Evolutionary conservation across 2,797 vertebrate genomes (phyloP), one percentile per base, ranked within the genome.

Genomic region (Epinephelus malabaricus): DNA sequence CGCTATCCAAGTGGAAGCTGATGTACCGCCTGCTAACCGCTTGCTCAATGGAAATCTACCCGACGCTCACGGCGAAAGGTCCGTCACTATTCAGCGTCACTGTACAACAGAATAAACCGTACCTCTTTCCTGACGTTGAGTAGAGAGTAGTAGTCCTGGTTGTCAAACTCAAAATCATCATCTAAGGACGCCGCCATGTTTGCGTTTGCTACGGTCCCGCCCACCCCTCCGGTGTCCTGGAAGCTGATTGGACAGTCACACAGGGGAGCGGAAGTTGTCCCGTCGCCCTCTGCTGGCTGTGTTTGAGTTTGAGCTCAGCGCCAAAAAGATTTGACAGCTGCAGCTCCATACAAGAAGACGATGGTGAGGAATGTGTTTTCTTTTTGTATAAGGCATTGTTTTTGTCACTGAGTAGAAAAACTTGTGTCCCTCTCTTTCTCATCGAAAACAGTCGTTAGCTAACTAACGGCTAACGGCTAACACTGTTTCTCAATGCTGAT

Each of bases 91-190:
- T 62, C 11, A 13, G 47, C 10, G 12, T 40, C 23, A 19, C 2
- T 5, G 15, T 15, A n/a, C 19, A 34, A 63, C 53, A 6, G 0
- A 62, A 62, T 2, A 14, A 69, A n/a, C 1, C 96, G 82, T 95
- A 99, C 98, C 97, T 98, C 97, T 84, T 96, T 95, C 89, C 98
- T 96, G 93, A 98, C 98, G 92, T 99, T 99, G 65, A 99, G 94
- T 38, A 98, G 92, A 84, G 97, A 96, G 91, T 99, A 99, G 88
- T 97, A 98, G 92, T 99, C 97, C 92, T 98, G 96, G 91, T 97
- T 98, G 91, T 97, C 97, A 80, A 92, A 93, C 90, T 97, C 97
- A 60, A 90, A 88, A 91, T 97, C 96, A 87, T 97, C 96, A 76
- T 94, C 94, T 94, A 96, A 96, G 97, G 96, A 96, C 96, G 97